Conservation (phyloP, 1,140 invertebrate genomes). For the Trichomalopsis sarcophagae region DNA sequence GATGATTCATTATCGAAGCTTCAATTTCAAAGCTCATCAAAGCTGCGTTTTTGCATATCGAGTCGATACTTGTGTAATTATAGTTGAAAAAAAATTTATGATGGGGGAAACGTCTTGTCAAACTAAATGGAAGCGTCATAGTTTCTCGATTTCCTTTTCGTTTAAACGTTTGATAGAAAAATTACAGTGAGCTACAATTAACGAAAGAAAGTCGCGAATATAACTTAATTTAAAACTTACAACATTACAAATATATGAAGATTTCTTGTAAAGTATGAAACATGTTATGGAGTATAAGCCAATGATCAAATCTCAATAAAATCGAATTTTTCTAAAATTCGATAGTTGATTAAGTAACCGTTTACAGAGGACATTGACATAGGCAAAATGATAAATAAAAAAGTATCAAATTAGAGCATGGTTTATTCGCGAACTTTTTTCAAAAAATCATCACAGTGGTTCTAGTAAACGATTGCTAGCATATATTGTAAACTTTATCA, state of each 20-base stretch:
- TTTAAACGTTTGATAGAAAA: neutral
- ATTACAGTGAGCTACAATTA: constrained; percentile 54
- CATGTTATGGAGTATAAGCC: neutral
- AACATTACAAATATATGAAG: neutral
- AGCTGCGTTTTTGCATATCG: neutral
- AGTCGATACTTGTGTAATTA: too few relatives aligned
- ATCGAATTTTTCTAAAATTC: neutral
- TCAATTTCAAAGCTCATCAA: neutral
- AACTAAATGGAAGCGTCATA: neutral
- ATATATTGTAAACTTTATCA: constrained; percentile 64
- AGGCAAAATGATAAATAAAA: neutral
- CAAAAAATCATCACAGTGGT: constrained; percentile 55
- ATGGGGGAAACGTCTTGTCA: constrained; percentile 13
- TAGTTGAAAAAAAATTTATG: neutral
- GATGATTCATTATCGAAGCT: neutral
- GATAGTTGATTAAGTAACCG: neutral
- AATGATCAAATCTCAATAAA: neutral
- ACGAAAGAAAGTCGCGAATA: constrained; percentile 17
- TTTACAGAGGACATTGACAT: neutral
- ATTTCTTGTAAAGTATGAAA: constrained; percentile 1
- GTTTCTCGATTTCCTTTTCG: neutral
- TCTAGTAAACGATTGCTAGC: constrained; percentile 60
- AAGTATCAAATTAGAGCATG: neutral
- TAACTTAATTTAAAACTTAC: neutral
- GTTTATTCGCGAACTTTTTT: constrained; percentile 19